Evolutionary conservation across 2,797 vertebrate species (phyloP).

Genomic region (Hoplostethus mediterraneus): DNA sequence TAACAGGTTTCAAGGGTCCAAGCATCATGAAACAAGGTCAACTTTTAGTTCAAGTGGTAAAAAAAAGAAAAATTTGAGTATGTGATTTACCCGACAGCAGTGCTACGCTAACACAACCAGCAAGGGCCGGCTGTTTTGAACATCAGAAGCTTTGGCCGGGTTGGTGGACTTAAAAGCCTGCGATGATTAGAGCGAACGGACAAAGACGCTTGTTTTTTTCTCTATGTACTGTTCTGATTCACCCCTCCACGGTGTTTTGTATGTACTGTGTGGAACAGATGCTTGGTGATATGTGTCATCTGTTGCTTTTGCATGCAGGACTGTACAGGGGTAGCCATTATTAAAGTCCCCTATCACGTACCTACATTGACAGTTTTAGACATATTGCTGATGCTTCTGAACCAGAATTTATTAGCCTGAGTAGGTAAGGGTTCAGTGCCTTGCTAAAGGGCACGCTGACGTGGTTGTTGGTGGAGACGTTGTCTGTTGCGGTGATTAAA

Average conservation of each 20-base stretch:
- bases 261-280: slow-evolving; percentile 33
- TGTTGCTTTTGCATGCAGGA: slow-evolving; percentile 67
- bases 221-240: not conserved
- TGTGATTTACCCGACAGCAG: slow-evolving; percentile 1
- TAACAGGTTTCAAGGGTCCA: slow-evolving; percentile 8
- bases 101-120: slow-evolving; percentile 21
- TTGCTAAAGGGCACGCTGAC: not conserved
- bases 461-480: not conserved
- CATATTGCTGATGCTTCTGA: not conserved
- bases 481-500: not conserved
- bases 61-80: not conserved
- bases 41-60: not conserved
- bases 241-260: slow-evolving; percentile 36
- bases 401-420: too few relatives aligned
- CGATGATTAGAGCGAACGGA: not conserved
- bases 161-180: not conserved
- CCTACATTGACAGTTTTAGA: not conserved
- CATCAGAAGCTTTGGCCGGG: slow-evolving; percentile 7
- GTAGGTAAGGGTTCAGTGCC: slow-evolving; percentile 5
- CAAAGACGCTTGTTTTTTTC: not conserved
- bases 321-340: slow-evolving; percentile 21
- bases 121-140: slow-evolving; percentile 10
- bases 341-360: not conserved
- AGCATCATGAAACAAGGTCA: not conserved
- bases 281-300: slow-evolving; percentile 32